These are phyloP conservation scores for Lycaena phlaeas DNA, from an alignment of 2,888 invertebrate species.

Conservation along the genomic window DNA sequence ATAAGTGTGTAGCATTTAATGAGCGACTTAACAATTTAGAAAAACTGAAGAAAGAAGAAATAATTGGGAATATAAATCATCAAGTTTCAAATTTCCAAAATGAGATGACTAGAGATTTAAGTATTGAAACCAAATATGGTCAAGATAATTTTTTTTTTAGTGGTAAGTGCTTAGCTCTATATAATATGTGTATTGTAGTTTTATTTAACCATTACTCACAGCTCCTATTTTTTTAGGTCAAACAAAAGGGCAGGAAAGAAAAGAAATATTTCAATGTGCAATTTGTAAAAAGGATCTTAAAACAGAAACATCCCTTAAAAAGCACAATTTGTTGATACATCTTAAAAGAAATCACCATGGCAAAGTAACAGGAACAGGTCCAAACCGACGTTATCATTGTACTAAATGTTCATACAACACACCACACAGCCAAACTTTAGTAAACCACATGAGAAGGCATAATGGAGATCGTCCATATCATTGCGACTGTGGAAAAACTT, in stretches of 20 bases:
- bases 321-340: constrained; percentile 51
- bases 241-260: neutral
- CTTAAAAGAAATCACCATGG: constrained; percentile 45
- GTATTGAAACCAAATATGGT: too few relatives aligned
- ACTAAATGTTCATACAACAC: constrained; percentile 54
- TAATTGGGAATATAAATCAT: constrained; percentile 8
- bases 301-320: constrained; percentile 38
- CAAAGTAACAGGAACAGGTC: constrained; percentile 50
- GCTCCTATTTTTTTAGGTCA: neutral
- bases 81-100: neutral
- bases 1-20: constrained; percentile 44
- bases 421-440: constrained; percentile 58
- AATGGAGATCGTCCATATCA: constrained; percentile 55
- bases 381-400: constrained; percentile 48
- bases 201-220: too few relatives aligned
- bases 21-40: constrained; percentile 29
- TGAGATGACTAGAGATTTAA: constrained; percentile 9
- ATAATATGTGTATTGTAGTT: too few relatives aligned
- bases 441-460: constrained; percentile 58
- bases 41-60: constrained; percentile 16
- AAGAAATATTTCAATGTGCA: constrained; percentile 28
- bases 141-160: too few relatives aligned
- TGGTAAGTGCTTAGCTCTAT: too few relatives aligned
- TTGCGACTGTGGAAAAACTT: constrained; percentile 60
- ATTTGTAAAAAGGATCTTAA: constrained; percentile 45